These are phyloP conservation scores for Pangasianodon hypophthalmus DNA, from an alignment of 2,113 vertebrate genomes.

Conservation along the genomic window DNA sequence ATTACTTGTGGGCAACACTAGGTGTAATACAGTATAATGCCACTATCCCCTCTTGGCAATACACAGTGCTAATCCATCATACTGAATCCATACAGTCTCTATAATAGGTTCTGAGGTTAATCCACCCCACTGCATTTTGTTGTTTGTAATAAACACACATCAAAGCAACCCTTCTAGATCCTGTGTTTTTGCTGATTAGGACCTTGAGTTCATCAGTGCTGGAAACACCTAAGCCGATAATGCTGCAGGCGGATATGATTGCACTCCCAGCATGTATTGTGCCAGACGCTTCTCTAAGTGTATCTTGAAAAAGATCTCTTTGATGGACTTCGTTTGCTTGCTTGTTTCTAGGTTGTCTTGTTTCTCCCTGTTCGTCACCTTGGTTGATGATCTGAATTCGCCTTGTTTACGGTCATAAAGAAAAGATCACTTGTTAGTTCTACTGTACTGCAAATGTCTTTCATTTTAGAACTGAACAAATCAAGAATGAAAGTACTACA, in stretches of 20 bases:
- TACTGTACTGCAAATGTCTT: background rate
- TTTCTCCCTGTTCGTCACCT: background rate
- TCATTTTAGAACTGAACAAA: background rate
- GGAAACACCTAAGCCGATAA: constrained; percentile 47
- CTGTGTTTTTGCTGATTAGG: constrained; percentile 26
- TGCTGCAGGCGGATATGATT: constrained; percentile 42
- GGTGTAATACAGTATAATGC: constrained; percentile 4
- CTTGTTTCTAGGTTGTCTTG: background rate
- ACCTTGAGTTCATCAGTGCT: background rate
- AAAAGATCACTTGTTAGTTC: background rate
- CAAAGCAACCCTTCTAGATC: constrained; percentile 15
- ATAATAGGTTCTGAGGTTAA: constrained; percentile 20
- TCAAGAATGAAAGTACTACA: background rate
- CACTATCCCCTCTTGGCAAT: background rate
- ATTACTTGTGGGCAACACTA: background rate
- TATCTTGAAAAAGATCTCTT: constrained; percentile 5
- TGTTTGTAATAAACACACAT: constrained; percentile 18
- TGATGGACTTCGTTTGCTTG: constrained; percentile 9
- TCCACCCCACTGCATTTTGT: background rate
- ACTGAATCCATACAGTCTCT: background rate
- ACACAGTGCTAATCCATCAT: constrained; percentile 1
- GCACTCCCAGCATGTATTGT: constrained; percentile 26
- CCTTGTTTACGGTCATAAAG: background rate
- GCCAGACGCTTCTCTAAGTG: background rate
- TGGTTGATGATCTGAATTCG: background rate